phyloP scores from a whole-genome alignment of 2,888 invertebrate genomes.

The Melanostoma scalare region DNA sequence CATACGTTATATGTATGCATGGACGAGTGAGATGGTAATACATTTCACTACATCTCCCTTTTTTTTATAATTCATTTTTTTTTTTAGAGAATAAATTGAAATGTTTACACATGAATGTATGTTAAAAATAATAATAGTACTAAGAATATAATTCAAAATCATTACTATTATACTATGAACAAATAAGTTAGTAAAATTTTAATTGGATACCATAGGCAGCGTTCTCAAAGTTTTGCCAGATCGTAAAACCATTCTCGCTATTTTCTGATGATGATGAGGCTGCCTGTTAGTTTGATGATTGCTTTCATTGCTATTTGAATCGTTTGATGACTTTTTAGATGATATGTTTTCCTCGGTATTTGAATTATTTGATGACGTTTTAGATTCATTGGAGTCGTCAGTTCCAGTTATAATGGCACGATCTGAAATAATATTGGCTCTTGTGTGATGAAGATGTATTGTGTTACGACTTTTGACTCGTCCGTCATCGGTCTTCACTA shows the following conservation, averaged over 20 bases:
- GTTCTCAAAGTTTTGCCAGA: neutral
- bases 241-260: neutral
- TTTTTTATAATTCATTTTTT: neutral
- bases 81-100: neutral
- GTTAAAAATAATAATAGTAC: neutral
- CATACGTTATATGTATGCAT: no score
- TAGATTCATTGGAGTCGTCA: neutral
- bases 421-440: slow-evolving; percentile 23
- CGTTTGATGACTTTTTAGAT: neutral
- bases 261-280: neutral
- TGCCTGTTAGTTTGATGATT: neutral
- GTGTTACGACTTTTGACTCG: slow-evolving; percentile 34
- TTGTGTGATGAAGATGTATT: slow-evolving; percentile 26
- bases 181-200: neutral
- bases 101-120: neutral
- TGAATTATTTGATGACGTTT: neutral
- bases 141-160: neutral
- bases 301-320: neutral
- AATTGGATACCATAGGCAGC: neutral
- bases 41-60: neutral
- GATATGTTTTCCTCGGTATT: neutral
- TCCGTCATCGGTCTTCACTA: slow-evolving; percentile 60
- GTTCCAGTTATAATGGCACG: slow-evolving; percentile 3
- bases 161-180: no score
- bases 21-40: no score